Conservation (phyloP, 2,797 vertebrate species). For the Esox lucius region DNA sequence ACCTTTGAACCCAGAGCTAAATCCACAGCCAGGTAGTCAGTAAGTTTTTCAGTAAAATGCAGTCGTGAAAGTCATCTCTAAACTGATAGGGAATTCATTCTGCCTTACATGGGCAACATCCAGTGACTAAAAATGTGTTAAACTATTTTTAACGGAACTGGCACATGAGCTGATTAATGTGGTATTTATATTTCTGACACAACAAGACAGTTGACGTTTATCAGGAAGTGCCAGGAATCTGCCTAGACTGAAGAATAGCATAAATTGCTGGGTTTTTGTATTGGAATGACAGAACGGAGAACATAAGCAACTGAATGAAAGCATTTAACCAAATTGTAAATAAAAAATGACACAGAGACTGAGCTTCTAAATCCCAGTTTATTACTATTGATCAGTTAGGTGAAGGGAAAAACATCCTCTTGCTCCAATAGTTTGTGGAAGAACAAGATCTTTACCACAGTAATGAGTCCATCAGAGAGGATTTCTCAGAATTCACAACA, state of each 20-base stretch:
- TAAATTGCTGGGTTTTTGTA: background rate
- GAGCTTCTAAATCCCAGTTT: conserved; percentile 55
- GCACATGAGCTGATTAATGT: too few relatives aligned
- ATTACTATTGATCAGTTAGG: conserved; percentile 63
- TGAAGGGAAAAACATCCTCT: conserved; percentile 59
- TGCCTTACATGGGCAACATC: too few relatives aligned
- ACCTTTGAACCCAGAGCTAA: background rate
- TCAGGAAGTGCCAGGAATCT: too few relatives aligned
- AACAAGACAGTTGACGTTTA: too few relatives aligned
- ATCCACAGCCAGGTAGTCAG: background rate
- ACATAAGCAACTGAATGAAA: background rate
- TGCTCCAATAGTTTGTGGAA: conserved; percentile 38
- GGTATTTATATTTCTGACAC: too few relatives aligned
- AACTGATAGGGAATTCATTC: background rate
- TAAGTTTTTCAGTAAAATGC: too few relatives aligned
- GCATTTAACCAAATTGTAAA: background rate
- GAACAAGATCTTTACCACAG: conserved; percentile 51
- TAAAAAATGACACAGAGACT: background rate
- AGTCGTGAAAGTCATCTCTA: background rate
- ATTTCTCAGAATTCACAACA: conserved; percentile 45
- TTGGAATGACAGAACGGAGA: background rate
- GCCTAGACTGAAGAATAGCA: too few relatives aligned
- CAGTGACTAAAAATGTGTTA: too few relatives aligned
- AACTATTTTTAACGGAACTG: too few relatives aligned
- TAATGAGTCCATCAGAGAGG: conserved; percentile 43